phyloP scores from a whole-genome alignment of 1,140 invertebrate species.

The Papilio polyxenes region DNA sequence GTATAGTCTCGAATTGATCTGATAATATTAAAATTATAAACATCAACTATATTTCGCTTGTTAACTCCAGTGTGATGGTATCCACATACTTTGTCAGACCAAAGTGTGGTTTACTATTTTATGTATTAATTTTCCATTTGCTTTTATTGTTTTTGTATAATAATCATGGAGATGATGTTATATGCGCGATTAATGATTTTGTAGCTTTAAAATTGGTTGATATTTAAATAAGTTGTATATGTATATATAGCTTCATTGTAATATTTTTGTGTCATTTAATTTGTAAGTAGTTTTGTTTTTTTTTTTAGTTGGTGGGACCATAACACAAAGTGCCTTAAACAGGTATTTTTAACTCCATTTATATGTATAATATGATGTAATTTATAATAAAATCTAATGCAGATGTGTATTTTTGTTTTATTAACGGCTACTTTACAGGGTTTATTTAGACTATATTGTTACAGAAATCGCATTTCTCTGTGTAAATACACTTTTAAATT shows the following conservation, averaged over 20 bases:
- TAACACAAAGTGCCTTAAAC: conserved; percentile 72
- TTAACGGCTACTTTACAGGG: conserved; percentile 1
- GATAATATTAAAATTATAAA: conserved; percentile 41
- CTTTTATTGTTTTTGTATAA: conserved; percentile 46
- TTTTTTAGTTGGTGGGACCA: conserved; percentile 68
- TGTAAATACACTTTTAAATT: background rate
- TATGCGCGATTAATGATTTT: conserved; percentile 14
- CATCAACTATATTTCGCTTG: conserved; percentile 30
- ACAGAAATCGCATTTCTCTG: background rate
- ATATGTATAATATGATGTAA: conserved; percentile 60
- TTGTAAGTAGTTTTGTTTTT: conserved; percentile 52
- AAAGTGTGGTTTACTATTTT: conserved; percentile 58
- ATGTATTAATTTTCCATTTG: conserved; percentile 40
- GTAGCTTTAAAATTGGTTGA: conserved; percentile 38
- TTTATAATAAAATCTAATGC: conserved; percentile 68
- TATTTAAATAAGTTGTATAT: conserved; percentile 39
- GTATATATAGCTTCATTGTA: conserved; percentile 51
- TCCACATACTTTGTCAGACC: conserved; percentile 53
- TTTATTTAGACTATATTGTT: background rate
- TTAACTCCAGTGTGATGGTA: conserved; percentile 44
- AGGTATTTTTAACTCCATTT: conserved; percentile 57
- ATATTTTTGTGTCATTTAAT: conserved; percentile 60
- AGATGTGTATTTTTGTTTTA: conserved; percentile 45
- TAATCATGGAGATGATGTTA: conserved; percentile 22
- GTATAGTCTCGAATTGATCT: conserved; percentile 38